Evolutionary conservation across 2,113 vertebrate genomes (phyloP).

Genomic region (Zosterops borbonicus): DNA sequence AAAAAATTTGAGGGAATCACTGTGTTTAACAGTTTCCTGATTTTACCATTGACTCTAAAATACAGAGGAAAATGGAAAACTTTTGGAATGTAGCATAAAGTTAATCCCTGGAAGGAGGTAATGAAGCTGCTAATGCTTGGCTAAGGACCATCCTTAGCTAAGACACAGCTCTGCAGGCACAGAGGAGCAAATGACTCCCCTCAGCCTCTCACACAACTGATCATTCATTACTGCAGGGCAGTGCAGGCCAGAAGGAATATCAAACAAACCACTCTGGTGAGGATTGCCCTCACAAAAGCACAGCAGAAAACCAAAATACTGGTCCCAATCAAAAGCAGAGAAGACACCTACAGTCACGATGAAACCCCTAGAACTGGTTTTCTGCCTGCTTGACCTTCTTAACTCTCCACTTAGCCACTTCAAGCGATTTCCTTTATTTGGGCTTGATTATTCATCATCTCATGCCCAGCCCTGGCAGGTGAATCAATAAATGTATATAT

Average conservation of each 20-base stretch:
- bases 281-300: not conserved
- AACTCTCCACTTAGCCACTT: not conserved
- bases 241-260: not conserved
- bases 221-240: not conserved
- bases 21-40: not conserved
- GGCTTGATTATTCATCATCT: not conserved
- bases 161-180: not conserved
- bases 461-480: not conserved
- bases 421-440: not conserved
- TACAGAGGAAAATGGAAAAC: not conserved
- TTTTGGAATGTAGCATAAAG: not conserved
- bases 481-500: not conserved
- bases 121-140: conserved; percentile 3
- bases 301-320: not conserved
- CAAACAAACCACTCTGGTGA: not conserved
- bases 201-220: not conserved
- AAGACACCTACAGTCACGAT: not conserved
- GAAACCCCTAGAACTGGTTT: not conserved
- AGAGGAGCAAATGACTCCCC: not conserved
- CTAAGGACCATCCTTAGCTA: not conserved
- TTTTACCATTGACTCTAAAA: not conserved
- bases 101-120: not conserved
- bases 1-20: not conserved
- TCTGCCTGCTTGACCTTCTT: not conserved
- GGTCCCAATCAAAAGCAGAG: not conserved